Conservation (phyloP, 1,140 invertebrate genomes). For the Dufourea novaeangliae region DNA sequence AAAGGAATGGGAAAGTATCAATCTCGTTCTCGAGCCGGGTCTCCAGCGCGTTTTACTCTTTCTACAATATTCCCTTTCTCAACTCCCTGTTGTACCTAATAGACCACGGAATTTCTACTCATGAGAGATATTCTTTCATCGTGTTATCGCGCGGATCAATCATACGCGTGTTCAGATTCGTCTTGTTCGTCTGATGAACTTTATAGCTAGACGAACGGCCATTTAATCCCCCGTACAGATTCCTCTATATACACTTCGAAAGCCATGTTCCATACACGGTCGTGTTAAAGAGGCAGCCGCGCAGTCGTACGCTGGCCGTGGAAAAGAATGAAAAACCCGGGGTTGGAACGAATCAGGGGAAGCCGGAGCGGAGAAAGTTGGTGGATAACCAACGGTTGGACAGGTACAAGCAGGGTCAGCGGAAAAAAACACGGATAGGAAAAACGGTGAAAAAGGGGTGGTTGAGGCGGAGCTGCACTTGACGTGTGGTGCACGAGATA, state of each 20-base stretch:
- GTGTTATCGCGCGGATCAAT: conserved; percentile 1
- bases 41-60: neutral
- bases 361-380: neutral
- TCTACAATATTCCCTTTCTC: no score
- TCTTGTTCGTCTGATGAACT: conserved; percentile 26
- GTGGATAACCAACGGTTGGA: conserved; percentile 48
- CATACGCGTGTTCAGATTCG: conserved; percentile 1
- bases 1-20: neutral
- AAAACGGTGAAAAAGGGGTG: conserved; percentile 39
- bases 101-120: no score
- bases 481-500: conserved; percentile 59
- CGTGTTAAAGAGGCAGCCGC: conserved; percentile 12
- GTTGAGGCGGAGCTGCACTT: conserved; percentile 38
- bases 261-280: neutral
- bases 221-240: neutral
- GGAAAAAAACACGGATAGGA: conserved; percentile 36
- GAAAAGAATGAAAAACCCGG: neutral
- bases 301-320: no score
- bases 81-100: no score
- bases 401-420: conserved; percentile 30
- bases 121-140: neutral
- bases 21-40: neutral
- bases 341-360: neutral
- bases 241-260: neutral
- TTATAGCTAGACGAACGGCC: neutral